A percentile compares a stretch with the other conserved stretches of the same genome.
Conservation (phyloP, 2,113 vertebrate species). For the Plotosus lineatus region DNA sequence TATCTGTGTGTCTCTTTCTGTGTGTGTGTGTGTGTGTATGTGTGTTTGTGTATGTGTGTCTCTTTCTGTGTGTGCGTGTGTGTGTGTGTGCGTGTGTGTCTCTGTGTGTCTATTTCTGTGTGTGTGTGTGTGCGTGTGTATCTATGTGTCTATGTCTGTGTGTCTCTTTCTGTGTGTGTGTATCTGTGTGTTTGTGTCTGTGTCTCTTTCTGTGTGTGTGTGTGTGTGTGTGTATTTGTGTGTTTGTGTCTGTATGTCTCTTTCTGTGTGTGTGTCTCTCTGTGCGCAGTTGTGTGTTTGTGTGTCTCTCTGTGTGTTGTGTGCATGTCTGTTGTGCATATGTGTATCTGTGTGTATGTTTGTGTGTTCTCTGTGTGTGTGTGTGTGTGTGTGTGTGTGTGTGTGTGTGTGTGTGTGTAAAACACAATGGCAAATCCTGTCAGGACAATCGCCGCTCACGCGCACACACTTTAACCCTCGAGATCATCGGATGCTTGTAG, state of each 20-base stretch:
- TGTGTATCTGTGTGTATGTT: neutral
- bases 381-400: neutral
- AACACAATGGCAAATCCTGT: conserved; percentile 64
- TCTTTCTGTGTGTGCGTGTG: too few species aligned
- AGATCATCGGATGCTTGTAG: conserved; percentile 15
- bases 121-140: neutral
- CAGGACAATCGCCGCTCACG: conserved; percentile 55
- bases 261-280: too few species aligned
- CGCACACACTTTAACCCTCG: conserved; percentile 8
- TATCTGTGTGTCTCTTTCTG: too few species aligned
- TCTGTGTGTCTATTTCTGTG: neutral
- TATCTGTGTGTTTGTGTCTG: conserved; percentile 33
- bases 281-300: too few species aligned
- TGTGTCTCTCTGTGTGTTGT: neutral
- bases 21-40: too few species aligned
- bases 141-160: neutral
- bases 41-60: too few species aligned
- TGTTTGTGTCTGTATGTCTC: too few species aligned
- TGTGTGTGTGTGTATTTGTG: too few species aligned
- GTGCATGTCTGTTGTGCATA: neutral
- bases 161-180: neutral
- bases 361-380: neutral
- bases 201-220: too few species aligned
- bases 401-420: conserved; percentile 52
- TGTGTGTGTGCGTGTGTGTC: neutral